Evolutionary conservation across 2,113 vertebrate species (phyloP), one percentile per base, ranked within the genome.

Genomic region (Riparia riparia): DNA sequence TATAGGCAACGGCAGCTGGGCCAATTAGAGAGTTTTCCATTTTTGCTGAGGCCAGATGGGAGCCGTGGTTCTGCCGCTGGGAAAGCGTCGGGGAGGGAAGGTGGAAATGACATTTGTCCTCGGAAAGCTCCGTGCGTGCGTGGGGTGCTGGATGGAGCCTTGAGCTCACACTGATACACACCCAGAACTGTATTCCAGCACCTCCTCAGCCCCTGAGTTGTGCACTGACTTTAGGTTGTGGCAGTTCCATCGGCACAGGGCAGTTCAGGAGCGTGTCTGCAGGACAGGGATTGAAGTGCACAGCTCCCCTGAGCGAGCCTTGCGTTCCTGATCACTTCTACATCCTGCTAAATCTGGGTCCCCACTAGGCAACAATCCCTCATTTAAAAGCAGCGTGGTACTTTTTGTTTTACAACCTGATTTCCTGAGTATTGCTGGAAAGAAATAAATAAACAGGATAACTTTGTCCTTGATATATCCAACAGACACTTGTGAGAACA

Each of bases 401-500:
- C 39, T 89, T 83, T 66, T 50, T 66, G n/a, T 41, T 83, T 95
- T 89, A 54, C 68, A 82, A 13, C 79, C 42, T 24, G 34, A 25
- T 92, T 96, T 94, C 66, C 63, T 32, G 41, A 86, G 73, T 82
- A 54, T 39, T 80, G 56, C 64, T 70, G 16, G 50, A 97, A 94
- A 82, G 60, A 94, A 94, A 93, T 91, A 94, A 94, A 88, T 83
- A 92, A 94, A 12, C 42, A 61, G 74, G 66, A 57, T 56, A 65
- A 24, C 88, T 85, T 90, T 93, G 84, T 91, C 87, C 87, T 94
- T 73, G 81, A 82, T 95, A 28, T 9, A 64, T 85, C 78, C 81
- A 61, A 8, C 14, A 94, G 93, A 69, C 80, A 39, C 69, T 77
- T 31, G 87, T 91, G 94, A 96, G 90, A 95, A 96, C 74, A 93